These are phyloP conservation scores for Otolemur garnettii DNA, from an alignment of 2,113 vertebrate genomes.

Conservation along the genomic window DNA sequence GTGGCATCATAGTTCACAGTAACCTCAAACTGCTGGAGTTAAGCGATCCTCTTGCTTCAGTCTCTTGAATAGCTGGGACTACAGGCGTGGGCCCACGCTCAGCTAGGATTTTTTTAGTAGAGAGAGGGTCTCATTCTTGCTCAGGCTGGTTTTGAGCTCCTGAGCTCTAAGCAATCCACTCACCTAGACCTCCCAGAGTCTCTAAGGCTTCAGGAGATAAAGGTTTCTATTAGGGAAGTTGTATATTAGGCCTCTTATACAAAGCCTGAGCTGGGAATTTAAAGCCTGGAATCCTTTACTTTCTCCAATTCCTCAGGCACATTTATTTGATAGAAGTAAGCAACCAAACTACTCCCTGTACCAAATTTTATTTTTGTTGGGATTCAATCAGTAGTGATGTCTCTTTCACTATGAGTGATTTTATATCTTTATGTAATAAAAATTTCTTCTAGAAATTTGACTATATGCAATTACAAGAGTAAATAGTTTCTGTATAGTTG, in stretches of 20 bases:
- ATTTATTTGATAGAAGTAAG: not conserved
- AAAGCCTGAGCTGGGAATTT: not conserved
- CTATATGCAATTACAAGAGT: not conserved
- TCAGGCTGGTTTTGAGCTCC: too few species aligned
- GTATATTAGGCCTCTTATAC: not conserved
- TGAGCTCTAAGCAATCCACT: too few species aligned
- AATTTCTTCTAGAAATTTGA: conserved; percentile 12
- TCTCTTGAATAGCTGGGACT: too few species aligned
- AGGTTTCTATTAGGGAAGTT: not conserved
- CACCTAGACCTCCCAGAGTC: too few species aligned
- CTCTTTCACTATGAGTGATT: not conserved
- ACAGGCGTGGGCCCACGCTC: too few species aligned
- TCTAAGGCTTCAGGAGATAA: not conserved
- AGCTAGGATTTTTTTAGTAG: too few species aligned
- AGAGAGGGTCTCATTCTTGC: too few species aligned
- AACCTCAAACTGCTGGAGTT: too few species aligned
- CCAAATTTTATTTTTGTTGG: not conserved
- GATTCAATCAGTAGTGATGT: not conserved
- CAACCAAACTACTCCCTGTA: not conserved
- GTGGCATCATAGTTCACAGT: too few species aligned
- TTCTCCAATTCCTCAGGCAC: not conserved
- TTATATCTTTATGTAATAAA: not conserved
- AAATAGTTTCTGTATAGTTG: not conserved
- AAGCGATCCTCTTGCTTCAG: too few species aligned
- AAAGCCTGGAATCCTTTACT: not conserved